Conservation (phyloP, 1,140 invertebrate genomes). For the Triops longicaudatus region DNA sequence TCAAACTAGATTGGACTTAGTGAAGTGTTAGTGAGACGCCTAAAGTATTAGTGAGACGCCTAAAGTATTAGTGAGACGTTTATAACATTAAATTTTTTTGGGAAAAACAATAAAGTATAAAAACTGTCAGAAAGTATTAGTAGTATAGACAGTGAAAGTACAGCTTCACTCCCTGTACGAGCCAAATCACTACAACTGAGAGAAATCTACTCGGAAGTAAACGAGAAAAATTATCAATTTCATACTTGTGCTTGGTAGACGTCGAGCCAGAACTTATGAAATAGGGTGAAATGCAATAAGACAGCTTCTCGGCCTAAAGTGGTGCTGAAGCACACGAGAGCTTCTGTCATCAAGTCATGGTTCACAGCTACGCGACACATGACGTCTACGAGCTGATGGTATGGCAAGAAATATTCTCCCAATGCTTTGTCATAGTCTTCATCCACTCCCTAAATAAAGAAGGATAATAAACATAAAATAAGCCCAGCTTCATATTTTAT, state of each 20-base stretch:
- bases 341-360: constrained; percentile 65
- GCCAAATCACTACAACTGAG: too few species aligned
- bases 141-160: too few species aligned
- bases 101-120: too few species aligned
- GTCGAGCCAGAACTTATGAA: constrained; percentile 76
- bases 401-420: constrained; percentile 67
- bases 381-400: constrained; percentile 75
- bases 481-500: neutral
- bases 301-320: constrained; percentile 79
- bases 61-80: too few species aligned
- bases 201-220: neutral
- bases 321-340: constrained; percentile 67
- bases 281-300: constrained; percentile 68
- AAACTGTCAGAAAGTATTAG: too few species aligned
- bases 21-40: too few species aligned
- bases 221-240: constrained; percentile 27
- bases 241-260: constrained; percentile 60
- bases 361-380: constrained; percentile 80
- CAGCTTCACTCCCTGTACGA: too few species aligned
- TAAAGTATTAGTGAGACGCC: too few species aligned
- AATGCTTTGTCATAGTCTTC: constrained; percentile 67
- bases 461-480: constrained; percentile 20
- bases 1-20: too few species aligned
- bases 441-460: constrained; percentile 53
- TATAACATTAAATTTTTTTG: too few species aligned